These are phyloP conservation scores for Chauna torquata DNA, from an alignment of 2,113 vertebrate species.

Conservation along the genomic window DNA sequence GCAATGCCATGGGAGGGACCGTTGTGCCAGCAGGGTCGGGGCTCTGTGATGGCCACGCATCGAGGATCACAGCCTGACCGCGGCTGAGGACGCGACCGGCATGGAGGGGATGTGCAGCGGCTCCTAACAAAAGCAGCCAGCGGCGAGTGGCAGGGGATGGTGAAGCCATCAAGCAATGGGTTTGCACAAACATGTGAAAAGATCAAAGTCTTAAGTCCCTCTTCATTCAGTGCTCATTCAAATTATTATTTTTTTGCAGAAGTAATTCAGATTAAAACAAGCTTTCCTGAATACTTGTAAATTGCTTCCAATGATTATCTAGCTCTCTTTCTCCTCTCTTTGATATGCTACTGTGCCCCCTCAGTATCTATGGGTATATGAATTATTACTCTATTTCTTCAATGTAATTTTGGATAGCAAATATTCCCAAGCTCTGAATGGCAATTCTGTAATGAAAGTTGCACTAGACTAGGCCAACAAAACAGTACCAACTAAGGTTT, in stretches of 20 bases:
- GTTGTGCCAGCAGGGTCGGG: neutral
- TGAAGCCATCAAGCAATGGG: neutral
- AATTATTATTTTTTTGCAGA: neutral
- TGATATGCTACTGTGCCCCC: neutral
- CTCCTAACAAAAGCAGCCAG: neutral
- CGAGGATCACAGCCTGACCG: neutral
- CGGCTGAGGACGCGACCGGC: accelerated
- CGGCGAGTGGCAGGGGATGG: neutral
- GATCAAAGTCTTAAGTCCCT: neutral
- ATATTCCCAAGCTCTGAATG: neutral
- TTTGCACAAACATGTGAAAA: neutral
- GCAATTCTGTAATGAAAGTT: neutral
- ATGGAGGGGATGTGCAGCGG: neutral
- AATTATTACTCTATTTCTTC: conserved; percentile 6
- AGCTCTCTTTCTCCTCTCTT: neutral
- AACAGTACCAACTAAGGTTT: neutral
- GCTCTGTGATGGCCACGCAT: accelerated
- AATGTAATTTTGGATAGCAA: neutral
- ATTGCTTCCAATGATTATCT: neutral
- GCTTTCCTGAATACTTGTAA: conserved; percentile 8
- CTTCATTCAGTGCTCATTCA: neutral
- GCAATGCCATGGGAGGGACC: accelerated
- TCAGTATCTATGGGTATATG: neutral
- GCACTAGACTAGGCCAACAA: neutral
- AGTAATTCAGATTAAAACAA: neutral